Percentiles rank a stretch among this genome's conserved stretches.
Evolutionary conservation across 2,113 vertebrate species (phyloP).

Genomic region (Blennius ocellaris): DNA sequence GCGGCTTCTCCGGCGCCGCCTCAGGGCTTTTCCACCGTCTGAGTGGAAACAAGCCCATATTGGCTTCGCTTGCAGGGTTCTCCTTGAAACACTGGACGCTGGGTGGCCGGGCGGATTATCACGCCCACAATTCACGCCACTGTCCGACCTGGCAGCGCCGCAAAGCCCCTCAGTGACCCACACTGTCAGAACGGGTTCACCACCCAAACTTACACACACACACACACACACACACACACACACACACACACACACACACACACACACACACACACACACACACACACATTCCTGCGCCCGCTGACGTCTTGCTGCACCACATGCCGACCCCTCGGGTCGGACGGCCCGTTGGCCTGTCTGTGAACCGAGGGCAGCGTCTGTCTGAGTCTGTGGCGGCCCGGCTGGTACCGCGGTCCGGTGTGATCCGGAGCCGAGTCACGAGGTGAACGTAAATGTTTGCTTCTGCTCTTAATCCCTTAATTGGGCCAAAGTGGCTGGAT

Average conservation of each 20-base stretch:
- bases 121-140: slow-evolving; percentile 31
- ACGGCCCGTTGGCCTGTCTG: slow-evolving; percentile 50
- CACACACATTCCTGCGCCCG: slow-evolving; percentile 51
- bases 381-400: slow-evolving; percentile 3
- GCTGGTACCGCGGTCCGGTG: slow-evolving; percentile 14
- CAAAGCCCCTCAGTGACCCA: slow-evolving; percentile 21
- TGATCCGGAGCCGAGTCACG: slow-evolving; percentile 25
- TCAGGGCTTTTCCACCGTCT: slow-evolving; percentile 35
- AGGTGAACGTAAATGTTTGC: slow-evolving; percentile 49
- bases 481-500: slow-evolving; percentile 10
- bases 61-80: slow-evolving; percentile 42
- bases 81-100: slow-evolving; percentile 40
- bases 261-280: slow-evolving; percentile 21
- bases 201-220: slow-evolving; percentile 3
- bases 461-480: slow-evolving; percentile 41
- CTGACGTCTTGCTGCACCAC: slow-evolving; percentile 53
- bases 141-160: slow-evolving; percentile 3
- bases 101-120: slow-evolving; percentile 47
- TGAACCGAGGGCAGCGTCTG: slow-evolving; percentile 48
- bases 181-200: slow-evolving; percentile 31
- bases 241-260: neutral
- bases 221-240: slow-evolving; percentile 13
- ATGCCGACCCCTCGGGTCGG: slow-evolving; percentile 32
- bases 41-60: slow-evolving; percentile 22
- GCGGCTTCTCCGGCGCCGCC: slow-evolving; percentile 18